Evolutionary conservation across 2,797 vertebrate species (phyloP), one percentile per base, ranked within the genome.

Genomic region (Diplodus puntazzo): DNA sequence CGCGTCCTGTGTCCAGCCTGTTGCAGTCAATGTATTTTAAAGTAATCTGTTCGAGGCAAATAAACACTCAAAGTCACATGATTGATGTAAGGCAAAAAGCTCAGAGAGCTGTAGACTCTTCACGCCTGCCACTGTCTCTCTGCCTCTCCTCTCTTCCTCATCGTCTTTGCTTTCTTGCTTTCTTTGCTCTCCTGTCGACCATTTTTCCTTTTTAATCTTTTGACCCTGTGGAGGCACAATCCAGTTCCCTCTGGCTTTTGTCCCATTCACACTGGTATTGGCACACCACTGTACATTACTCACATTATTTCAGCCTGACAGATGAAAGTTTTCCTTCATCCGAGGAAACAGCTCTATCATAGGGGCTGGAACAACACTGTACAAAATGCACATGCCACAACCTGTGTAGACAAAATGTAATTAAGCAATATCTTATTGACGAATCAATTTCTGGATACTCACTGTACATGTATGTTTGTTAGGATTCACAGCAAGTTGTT

Each of bases 261-360:
- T 54, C 55, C 54, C 13, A 6, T 18, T 68, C 54, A 45, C 57
- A 39, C 21, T 69, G 48, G 18, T 42, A n/a, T 27, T 71, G 64
- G 50, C 69, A 49, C 58, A 69, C 27, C 58, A 46, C 11, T 12
- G 18, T 9, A 66, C 60, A 61, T 71, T 45, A 42, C 16, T 5
- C 27, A 39, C 27, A 53, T 67, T 69, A 75, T 76, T 67, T 62
- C 60, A 54, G 11, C 11, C 21, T 64, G 60, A 64, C 27, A 58
- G 69, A 72, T 69, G 20, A 64, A 76, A 79, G 18, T 70, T 34
- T 34, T 34, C 30, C 10, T 11, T 27, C 6, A 42, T 72, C 70
- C 27, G 27, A 55, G 43, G 49, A 49, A 63, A 79, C 71, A n/a
- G 55, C 21, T 79, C 43, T 6, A 23, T 75, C 21, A 45, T 25